phyloP scores from a whole-genome alignment of 2,113 vertebrate genomes.

The Phalacrocorax carbo region DNA sequence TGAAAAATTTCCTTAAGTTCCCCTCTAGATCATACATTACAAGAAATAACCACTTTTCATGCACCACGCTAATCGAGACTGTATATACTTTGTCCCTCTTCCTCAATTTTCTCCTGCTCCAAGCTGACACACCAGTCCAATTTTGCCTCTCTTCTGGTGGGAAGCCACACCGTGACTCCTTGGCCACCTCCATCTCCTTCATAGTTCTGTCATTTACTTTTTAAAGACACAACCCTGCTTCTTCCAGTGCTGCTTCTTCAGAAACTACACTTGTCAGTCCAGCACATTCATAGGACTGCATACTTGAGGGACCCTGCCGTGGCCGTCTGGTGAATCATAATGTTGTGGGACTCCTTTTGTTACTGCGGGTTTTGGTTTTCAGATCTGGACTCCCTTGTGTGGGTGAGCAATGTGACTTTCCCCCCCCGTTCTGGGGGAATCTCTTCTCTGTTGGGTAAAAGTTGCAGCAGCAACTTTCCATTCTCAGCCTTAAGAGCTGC shows the following conservation, averaged over 20 bases:
- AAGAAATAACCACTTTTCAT: background rate
- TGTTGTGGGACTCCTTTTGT: slow-evolving; percentile 22
- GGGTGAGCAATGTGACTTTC: background rate
- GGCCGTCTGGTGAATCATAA: background rate
- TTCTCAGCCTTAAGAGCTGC: background rate
- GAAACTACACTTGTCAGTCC: background rate
- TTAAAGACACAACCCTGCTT: background rate
- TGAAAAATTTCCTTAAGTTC: background rate
- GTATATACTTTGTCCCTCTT: background rate
- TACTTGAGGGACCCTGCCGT: background rate
- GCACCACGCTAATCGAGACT: background rate
- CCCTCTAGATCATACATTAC: background rate
- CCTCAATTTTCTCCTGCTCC: background rate
- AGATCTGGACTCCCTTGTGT: background rate
- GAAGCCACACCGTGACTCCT: background rate
- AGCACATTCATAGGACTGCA: background rate
- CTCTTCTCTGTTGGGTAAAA: background rate
- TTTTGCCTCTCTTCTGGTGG: background rate
- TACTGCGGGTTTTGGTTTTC: background rate
- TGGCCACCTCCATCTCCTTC: background rate
- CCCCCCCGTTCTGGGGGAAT: background rate
- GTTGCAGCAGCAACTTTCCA: background rate
- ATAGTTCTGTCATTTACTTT: background rate
- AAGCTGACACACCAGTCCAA: background rate
- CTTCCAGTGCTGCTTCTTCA: background rate